These are phyloP conservation scores for Seladonia tumulorum DNA, from an alignment of 2,888 invertebrate species.

Conservation along the genomic window DNA sequence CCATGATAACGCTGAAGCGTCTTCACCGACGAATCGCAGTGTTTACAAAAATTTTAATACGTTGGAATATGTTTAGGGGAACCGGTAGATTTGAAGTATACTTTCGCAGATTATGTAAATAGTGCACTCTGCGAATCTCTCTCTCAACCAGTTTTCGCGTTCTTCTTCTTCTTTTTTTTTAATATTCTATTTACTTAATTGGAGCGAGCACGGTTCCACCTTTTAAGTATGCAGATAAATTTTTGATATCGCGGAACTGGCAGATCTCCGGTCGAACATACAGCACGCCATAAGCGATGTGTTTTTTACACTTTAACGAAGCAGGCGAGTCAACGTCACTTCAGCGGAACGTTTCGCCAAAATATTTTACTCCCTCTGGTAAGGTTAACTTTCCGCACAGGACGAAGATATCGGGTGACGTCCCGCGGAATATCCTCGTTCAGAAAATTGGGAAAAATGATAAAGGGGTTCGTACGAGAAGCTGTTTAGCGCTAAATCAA, in stretches of 20 bases:
- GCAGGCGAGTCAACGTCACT: neutral
- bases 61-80: neutral
- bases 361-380: conserved; percentile 2
- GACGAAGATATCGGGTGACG: neutral
- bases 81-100: neutral
- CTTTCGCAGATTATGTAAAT: neutral
- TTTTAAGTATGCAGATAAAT: neutral
- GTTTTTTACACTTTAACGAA: conserved; percentile 12
- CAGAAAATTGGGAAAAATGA: neutral
- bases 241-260: neutral
- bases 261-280: neutral
- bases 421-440: neutral
- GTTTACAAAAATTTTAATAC: neutral
- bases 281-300: neutral
- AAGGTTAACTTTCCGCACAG: neutral
- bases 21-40: neutral
- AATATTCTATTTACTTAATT: neutral
- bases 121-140: neutral
- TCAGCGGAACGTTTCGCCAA: neutral
- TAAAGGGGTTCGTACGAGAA: neutral
- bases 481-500: neutral
- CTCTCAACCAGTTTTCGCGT: neutral
- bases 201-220: neutral
- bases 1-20: neutral
- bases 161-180: no score